These are phyloP conservation scores for Grammomys surdaster DNA, from an alignment of 2,113 vertebrate species.

Conservation along the genomic window DNA sequence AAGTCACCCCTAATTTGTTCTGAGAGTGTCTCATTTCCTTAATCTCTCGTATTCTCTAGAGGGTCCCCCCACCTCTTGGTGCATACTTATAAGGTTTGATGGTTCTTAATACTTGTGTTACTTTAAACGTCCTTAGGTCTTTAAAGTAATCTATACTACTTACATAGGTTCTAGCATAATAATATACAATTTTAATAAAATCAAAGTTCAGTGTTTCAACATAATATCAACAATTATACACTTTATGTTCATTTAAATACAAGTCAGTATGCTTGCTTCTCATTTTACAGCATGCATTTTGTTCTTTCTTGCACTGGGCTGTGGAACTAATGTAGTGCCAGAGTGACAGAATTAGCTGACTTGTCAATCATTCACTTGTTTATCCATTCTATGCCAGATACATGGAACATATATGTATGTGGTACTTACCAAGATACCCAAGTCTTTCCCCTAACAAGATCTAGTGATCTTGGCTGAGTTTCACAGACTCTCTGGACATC, in stretches of 20 bases:
- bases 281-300: background rate
- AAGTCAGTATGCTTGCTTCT: slow-evolving; percentile 23
- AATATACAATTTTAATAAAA: slow-evolving; percentile 30
- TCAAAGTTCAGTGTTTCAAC: background rate
- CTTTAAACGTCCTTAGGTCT: background rate
- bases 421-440: background rate
- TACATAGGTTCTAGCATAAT: background rate
- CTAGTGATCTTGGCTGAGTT: background rate
- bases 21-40: too few species aligned
- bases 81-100: background rate
- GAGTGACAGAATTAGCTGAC: background rate
- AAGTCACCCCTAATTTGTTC: too few species aligned
- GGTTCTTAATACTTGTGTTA: background rate
- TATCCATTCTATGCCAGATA: background rate
- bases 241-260: background rate
- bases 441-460: background rate
- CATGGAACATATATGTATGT: background rate
- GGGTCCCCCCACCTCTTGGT: too few species aligned
- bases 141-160: slow-evolving; percentile 45
- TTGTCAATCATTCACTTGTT: background rate
- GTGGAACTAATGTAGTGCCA: background rate
- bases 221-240: slow-evolving; percentile 48
- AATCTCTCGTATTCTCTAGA: too few species aligned
- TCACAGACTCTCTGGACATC: slow-evolving; percentile 24
- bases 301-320: background rate